These are phyloP conservation scores for Heliconius eleuchia DNA, from an alignment of 1,140 invertebrate genomes.

Conservation along the genomic window DNA sequence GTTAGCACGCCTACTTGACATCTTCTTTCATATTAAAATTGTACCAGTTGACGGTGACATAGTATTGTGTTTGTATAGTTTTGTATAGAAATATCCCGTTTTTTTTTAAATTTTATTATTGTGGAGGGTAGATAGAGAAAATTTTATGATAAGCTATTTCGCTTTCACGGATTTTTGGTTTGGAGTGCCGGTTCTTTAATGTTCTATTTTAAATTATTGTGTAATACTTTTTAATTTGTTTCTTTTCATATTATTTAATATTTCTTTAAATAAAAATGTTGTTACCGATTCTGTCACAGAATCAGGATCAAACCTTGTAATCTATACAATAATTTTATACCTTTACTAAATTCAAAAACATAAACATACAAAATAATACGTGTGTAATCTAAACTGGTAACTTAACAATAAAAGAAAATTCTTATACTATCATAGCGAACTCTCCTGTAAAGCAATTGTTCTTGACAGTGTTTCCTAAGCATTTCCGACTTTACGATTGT, in stretches of 20 bases:
- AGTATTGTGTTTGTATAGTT: not conserved
- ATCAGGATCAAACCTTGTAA: too few species aligned
- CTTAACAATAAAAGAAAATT: not conserved
- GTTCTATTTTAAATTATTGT: too few species aligned
- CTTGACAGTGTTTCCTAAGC: constrained; percentile 3
- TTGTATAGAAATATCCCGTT: not conserved
- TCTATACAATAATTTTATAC: not conserved
- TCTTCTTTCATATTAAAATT: constrained; percentile 14
- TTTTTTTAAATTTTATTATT: not conserved
- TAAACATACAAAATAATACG: too few species aligned
- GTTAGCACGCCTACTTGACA: constrained; percentile 13
- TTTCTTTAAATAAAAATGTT: too few species aligned
- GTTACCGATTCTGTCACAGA: too few species aligned
- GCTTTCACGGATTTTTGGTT: too few species aligned
- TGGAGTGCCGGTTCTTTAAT: too few species aligned
- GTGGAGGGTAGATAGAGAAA: too few species aligned
- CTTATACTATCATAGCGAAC: not conserved
- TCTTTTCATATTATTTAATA: too few species aligned
- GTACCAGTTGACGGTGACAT: not conserved
- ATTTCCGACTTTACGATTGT: not conserved
- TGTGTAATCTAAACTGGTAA: too few species aligned
- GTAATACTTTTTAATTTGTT: too few species aligned
- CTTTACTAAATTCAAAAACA: not conserved
- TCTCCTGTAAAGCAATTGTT: not conserved
- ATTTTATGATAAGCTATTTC: too few species aligned